These are phyloP conservation scores for Saturnia pavonia DNA, from an alignment of 2,888 invertebrate genomes.

Conservation along the genomic window DNA sequence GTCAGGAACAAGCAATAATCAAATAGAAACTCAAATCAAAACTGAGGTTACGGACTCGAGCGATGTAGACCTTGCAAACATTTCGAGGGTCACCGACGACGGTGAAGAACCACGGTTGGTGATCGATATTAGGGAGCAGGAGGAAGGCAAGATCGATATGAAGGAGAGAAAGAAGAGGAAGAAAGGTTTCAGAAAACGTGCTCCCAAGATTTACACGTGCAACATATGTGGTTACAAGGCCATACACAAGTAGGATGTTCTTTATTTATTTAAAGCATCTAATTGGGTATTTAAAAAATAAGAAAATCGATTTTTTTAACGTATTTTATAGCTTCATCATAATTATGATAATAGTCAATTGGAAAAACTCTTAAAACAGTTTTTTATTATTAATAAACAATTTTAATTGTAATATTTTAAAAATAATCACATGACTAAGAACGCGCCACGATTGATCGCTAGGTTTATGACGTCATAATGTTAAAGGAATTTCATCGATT, in stretches of 20 bases:
- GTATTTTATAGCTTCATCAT: too few species aligned
- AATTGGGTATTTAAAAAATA: too few species aligned
- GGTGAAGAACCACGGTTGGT: neutral
- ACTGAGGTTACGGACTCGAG: slow-evolving; percentile 23
- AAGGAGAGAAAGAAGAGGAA: neutral
- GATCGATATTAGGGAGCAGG: neutral
- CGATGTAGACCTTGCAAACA: slow-evolving; percentile 18
- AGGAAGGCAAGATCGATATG: neutral
- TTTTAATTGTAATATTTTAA: too few species aligned
- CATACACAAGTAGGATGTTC: slow-evolving; percentile 14
- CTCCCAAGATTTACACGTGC: slow-evolving; percentile 32
- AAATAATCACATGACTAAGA: too few species aligned
- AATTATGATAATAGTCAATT: too few species aligned
- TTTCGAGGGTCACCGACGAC: neutral
- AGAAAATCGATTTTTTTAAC: too few species aligned
- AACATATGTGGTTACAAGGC: slow-evolving; percentile 29
- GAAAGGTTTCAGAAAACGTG: neutral
- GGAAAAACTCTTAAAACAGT: too few species aligned
- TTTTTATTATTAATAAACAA: too few species aligned
- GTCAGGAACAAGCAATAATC: neutral
- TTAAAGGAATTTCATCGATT: too few species aligned
- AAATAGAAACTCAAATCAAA: slow-evolving; percentile 24
- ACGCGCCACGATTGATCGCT: too few species aligned
- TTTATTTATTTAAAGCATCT: too few species aligned
- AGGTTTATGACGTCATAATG: too few species aligned